These are phyloP conservation scores for Pseudomyrmex dendroicus DNA, from an alignment of 1,140 invertebrate species.

Conservation along the genomic window DNA sequence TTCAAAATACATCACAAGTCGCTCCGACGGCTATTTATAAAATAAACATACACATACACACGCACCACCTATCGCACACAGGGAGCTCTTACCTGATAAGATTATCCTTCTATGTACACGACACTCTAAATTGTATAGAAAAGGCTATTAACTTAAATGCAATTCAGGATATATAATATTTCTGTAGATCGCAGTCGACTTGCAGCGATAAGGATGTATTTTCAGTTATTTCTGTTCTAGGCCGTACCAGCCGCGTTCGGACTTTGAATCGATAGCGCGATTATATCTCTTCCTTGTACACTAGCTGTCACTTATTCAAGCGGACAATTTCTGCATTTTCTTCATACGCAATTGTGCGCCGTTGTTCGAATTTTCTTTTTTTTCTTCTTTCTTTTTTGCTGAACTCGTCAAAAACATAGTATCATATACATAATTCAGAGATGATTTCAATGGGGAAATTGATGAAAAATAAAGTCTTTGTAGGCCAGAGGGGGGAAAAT, in stretches of 20 bases:
- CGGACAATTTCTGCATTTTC: constrained; percentile 42
- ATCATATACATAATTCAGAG: background rate
- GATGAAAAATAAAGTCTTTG: background rate
- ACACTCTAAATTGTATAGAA: constrained; percentile 4
- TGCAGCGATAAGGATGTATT: constrained; percentile 43
- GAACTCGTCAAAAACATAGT: too few species aligned
- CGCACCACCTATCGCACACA: too few species aligned
- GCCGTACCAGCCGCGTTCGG: constrained; percentile 70
- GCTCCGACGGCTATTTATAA: constrained; percentile 8
- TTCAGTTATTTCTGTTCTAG: constrained; percentile 77
- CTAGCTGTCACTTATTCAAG: constrained; percentile 44
- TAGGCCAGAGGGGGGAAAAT: background rate
- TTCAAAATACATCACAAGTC: constrained; percentile 14
- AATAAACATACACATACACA: too few species aligned
- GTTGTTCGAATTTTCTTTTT: background rate
- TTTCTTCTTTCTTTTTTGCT: background rate
- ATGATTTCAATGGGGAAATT: background rate
- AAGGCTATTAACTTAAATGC: background rate
- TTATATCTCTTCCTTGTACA: constrained; percentile 58
- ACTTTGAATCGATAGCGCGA: constrained; percentile 70
- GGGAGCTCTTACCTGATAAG: background rate
- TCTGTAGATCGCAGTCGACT: constrained; percentile 9
- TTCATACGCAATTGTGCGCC: constrained; percentile 17
- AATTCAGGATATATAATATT: constrained; percentile 29
- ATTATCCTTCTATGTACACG: constrained; percentile 5